Conservation (phyloP, 1,140 invertebrate species). For the Halesus radiatus region DNA sequence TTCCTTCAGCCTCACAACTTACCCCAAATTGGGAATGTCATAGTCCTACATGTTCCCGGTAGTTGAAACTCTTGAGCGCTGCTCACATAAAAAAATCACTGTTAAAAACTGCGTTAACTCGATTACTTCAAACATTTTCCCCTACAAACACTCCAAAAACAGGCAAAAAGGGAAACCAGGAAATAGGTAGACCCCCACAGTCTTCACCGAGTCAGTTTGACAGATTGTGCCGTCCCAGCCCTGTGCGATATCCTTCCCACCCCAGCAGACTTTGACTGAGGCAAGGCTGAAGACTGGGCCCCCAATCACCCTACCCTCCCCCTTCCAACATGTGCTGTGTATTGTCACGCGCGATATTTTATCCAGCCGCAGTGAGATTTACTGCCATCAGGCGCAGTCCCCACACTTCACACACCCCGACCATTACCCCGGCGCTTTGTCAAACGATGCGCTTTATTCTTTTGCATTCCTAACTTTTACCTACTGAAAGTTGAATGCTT, state of each 20-base stretch:
- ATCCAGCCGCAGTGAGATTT: slow-evolving; percentile 18
- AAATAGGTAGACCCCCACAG: neutral
- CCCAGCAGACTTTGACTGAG: neutral
- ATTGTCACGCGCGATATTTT: slow-evolving; percentile 31
- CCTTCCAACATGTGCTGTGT: slow-evolving; percentile 7
- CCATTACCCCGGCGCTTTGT: neutral
- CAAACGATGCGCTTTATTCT: neutral
- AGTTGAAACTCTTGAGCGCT: no score
- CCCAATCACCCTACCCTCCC: neutral
- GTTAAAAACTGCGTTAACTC: no score
- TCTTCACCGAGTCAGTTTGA: neutral
- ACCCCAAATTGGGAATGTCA: no score
- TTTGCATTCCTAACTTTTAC: neutral
- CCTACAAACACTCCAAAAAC: no score
- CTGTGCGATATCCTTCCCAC: neutral
- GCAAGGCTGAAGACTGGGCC: no score
- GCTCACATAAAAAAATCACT: no score
- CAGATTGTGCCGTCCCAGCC: neutral
- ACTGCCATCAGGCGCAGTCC: slow-evolving; percentile 11
- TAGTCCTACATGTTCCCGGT: no score
- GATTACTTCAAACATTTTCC: no score
- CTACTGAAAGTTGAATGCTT: neutral
- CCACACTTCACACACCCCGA: slow-evolving; percentile 1
- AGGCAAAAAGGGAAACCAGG: no score
- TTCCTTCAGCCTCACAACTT: no score